These are phyloP conservation scores for Liasis olivaceus DNA, from an alignment of 2,797 vertebrate species.

Conservation along the genomic window DNA sequence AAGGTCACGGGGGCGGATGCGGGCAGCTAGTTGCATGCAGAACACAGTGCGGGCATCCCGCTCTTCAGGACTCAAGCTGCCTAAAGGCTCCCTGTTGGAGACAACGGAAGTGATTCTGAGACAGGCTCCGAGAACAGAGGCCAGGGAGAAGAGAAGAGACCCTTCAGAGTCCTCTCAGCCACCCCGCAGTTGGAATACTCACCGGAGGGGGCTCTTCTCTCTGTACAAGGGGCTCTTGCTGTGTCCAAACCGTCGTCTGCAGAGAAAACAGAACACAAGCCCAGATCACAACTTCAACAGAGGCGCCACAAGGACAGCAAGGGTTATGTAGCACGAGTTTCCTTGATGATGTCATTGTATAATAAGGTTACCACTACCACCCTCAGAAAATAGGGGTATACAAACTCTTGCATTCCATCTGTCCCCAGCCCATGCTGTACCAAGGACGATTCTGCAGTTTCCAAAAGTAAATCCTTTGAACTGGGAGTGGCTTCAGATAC, in stretches of 20 bases:
- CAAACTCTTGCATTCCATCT: too few species aligned
- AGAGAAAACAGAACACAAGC: not conserved
- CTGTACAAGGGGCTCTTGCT: conserved; percentile 63
- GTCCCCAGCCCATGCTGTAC: too few species aligned
- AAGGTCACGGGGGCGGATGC: conserved; percentile 66
- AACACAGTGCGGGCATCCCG: conserved; percentile 68
- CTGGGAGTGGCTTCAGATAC: too few species aligned
- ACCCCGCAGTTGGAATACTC: not conserved
- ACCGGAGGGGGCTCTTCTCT: conserved; percentile 68
- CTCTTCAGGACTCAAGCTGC: conserved; percentile 65
- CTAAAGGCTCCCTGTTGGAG: conserved; percentile 55
- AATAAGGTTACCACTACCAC: not conserved
- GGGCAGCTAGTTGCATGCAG: conserved; percentile 71
- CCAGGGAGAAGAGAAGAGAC: not conserved
- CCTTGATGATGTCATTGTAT: not conserved
- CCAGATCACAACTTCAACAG: not conserved
- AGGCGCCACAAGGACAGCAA: accelerated
- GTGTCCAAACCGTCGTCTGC: conserved; percentile 53
- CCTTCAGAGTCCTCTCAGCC: not conserved
- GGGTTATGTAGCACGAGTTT: not conserved
- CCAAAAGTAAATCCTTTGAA: too few species aligned
- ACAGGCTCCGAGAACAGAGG: not conserved
- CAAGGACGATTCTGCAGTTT: too few species aligned
- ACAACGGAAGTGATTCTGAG: not conserved
- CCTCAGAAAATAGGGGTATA: too few species aligned